Evolutionary conservation across 2,888 invertebrate genomes (phyloP).

Genomic region (Aspidiotus destructor): DNA sequence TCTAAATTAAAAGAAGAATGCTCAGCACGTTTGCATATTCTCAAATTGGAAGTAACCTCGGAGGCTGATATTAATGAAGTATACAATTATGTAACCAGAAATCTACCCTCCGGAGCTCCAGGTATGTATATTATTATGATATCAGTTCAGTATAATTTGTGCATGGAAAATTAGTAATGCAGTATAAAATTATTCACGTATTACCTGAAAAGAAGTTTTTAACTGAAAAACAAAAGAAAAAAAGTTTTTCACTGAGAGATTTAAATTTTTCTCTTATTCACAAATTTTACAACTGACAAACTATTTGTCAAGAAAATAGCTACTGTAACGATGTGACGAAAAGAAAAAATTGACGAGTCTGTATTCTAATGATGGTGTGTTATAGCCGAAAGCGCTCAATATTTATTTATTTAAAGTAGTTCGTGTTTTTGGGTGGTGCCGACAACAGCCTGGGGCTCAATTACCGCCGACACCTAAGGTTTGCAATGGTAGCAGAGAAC

Average conservation of each 20-base stretch:
- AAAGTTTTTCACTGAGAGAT: not conserved
- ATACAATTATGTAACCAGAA: conserved; percentile 63
- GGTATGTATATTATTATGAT: conserved; percentile 43
- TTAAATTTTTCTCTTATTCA: not conserved
- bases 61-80: conserved; percentile 70
- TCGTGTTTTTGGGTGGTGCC: no score
- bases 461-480: no score
- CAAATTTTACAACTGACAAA: not conserved
- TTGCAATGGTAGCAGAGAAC: no score
- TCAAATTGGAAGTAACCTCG: conserved; percentile 71
- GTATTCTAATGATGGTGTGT: no score
- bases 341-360: no score
- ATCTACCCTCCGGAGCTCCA: conserved; percentile 66
- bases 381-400: no score
- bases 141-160: not conserved
- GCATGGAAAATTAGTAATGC: not conserved
- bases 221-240: no score
- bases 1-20: conserved; percentile 67
- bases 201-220: not conserved
- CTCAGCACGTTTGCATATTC: conserved; percentile 59
- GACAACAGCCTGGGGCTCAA: no score
- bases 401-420: no score
- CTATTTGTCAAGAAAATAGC: no score
- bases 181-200: no score
- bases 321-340: no score